Evolutionary conservation across 2,113 vertebrate species (phyloP).

Genomic region (Petaurus breviceps): DNA sequence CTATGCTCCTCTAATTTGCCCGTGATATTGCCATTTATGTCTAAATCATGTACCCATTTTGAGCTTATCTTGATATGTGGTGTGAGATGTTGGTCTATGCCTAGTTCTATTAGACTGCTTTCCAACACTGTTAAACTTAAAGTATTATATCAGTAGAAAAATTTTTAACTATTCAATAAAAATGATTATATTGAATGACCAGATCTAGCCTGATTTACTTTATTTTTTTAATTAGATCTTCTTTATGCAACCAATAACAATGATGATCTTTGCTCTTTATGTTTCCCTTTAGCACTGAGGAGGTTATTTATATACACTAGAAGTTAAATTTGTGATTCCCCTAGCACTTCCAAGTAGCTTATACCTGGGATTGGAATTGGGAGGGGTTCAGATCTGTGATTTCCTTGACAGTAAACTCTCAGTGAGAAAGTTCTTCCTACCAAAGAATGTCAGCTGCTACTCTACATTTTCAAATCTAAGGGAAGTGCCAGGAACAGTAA

Average conservation of each 20-base stretch:
- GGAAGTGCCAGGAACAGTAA: not conserved
- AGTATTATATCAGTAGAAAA: not conserved
- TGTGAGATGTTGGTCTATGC: too few species aligned
- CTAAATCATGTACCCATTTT: not conserved
- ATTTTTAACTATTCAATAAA: not conserved
- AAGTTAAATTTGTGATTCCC: not conserved
- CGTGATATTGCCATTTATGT: not conserved
- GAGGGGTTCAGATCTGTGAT: not conserved
- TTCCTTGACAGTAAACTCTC: not conserved
- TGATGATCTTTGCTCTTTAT: not conserved
- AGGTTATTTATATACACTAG: not conserved
- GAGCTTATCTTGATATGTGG: not conserved
- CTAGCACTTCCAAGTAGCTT: conserved; percentile 14
- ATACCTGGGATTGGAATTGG: not conserved
- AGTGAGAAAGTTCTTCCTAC: not conserved
- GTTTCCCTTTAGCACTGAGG: not conserved
- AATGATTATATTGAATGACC: not conserved
- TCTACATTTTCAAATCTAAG: not conserved
- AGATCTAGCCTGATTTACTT: not conserved
- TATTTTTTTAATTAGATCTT: not conserved
- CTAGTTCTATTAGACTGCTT: not conserved
- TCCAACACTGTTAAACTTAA: not conserved
- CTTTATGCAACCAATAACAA: not conserved
- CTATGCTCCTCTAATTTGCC: not conserved
- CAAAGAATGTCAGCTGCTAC: not conserved